Evolutionary conservation across 2,797 vertebrate species (phyloP), one percentile per base, ranked within the genome.

Genomic region (Pitangus sulphuratus): DNA sequence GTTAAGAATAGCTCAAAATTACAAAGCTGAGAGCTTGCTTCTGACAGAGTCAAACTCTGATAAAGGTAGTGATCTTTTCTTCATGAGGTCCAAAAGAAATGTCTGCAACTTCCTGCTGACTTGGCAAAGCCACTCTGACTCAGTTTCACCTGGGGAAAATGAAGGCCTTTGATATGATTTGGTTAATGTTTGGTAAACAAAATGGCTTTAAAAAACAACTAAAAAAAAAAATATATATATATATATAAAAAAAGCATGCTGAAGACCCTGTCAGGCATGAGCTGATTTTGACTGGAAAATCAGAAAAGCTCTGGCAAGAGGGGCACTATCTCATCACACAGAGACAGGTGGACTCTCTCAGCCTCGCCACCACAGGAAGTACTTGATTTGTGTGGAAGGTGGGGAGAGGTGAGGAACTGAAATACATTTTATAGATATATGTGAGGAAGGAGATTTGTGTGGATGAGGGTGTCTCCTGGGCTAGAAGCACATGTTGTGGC

Each of bases 401-500:
- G 3, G 0, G 12, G 37, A 14, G 42, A 33, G 42, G 22, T 39
- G 54, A 60, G 54, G 26, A 83, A 42, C 4, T 70, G 50, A 11
- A 45, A 7, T 1, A 4, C 17, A 25, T 35, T 57, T 53, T n/a
- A 6, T 17, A 84, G 66, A 9, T 40, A 9, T 1, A 2, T 0
- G 3, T 35, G 50, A 87, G 39, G 66, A 84, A 44, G n/a, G 48
- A 78, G 77, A 9, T 16, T 15, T 1, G 5, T 39, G 70, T 24
- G 70, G 62, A 12, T 11, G 20, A 61, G 21, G 37, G 3, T 26
- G 11, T 33, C 42, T 69, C 48, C n/a, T 56, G 7, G 31, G 28
- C 47, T 39, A n/a, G 61, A n/a, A 79, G 39, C 2, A 11, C 1
- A 0, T 3, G 4, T 39, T 2, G 5, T 54, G 60, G 37, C 7